Base-by-base conservation (phyloP, 2,888 invertebrate genomes). In the Athrips mouffetella region DNA sequence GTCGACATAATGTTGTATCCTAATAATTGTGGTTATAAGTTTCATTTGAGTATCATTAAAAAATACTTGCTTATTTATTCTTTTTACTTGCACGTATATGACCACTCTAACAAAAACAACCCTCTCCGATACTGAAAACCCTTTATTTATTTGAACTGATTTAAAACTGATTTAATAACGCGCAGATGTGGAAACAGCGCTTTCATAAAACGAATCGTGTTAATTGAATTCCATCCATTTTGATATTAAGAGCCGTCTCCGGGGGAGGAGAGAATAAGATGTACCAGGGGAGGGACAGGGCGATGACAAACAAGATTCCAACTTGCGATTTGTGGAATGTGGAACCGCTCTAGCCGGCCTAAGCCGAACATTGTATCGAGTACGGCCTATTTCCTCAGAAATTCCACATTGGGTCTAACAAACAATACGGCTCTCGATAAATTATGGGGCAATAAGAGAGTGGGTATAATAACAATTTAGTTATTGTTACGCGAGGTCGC, bases 221-320 rank as follows among this genome's bases (percentile, higher is more conserved):
- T 70, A 70, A 70, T 67, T 67, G 65, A 67, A 66, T 64, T 55
- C 55, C 60, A 60, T 64, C 58, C 62, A 63, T 63, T 63, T 53
- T 51, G 55, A 64, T 62, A 62, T 63, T 52, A 65, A 64, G 62
- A 53, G 54, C 8, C 7, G 27, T 27, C 27, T 27, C 7, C 27
- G 5, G n/a, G 37, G 21, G n/a, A 37, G 37, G 20, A 29, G 46
- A 45, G 53, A 37, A 31, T 25, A 2, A 15, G 6, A n/a, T n/a
- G n/a, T n/a, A n/a, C n/a, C n/a, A n/a, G n/a, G 37, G 21, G n/a
- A 37, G 37, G 20, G 20, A 37, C 37, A 11, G 21, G 21, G 18
- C 21, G 20, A 21, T 37, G 37, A 37, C 37, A 37, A 37, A 37
- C 37, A 37, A 37, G 21, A 37, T 20, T 37, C 21, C n/a, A 37